phyloP scores from a whole-genome alignment of 2,888 invertebrate species.

The Agriopis leucophaearia region DNA sequence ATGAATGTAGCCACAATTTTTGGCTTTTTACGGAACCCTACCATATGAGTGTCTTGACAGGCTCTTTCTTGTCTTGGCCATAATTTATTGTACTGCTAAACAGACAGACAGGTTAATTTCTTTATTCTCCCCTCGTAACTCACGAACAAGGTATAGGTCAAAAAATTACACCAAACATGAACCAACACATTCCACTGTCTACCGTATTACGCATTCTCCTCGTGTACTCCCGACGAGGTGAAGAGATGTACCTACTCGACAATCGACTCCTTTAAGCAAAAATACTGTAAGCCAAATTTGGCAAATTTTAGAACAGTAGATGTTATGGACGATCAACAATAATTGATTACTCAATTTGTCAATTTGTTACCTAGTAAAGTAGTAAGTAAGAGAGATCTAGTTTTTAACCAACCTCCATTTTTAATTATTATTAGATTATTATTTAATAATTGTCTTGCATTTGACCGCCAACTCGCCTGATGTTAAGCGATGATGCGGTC shows the following conservation, averaged over 20 bases:
- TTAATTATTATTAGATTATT: too few relatives aligned
- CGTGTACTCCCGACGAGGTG: constrained; percentile 21
- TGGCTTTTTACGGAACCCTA: too few relatives aligned
- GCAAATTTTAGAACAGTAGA: neutral
- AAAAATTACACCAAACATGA: constrained; percentile 18
- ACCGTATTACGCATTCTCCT: constrained; percentile 32
- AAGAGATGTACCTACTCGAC: constrained; percentile 30
- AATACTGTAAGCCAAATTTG: neutral
- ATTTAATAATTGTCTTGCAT: too few relatives aligned
- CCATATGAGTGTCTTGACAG: too few relatives aligned
- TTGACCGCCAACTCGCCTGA: too few relatives aligned
- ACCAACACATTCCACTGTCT: constrained; percentile 21
- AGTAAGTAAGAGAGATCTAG: too few relatives aligned
- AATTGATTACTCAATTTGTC: too few relatives aligned
- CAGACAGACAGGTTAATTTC: neutral
- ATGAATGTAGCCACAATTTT: too few relatives aligned
- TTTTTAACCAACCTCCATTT: too few relatives aligned
- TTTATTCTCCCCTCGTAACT: constrained; percentile 9
- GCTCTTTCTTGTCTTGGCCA: neutral
- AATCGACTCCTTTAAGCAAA: neutral
- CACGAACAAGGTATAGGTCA: constrained; percentile 4
- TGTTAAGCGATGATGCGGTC: too few relatives aligned
- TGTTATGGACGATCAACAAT: too few relatives aligned
- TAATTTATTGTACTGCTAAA: neutral
- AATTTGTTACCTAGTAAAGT: too few relatives aligned